A percentile compares a stretch with the other conserved stretches of the same genome.
phyloP scores from a whole-genome alignment of 2,113 vertebrate species.

The Brienomyrus brachyistius region DNA sequence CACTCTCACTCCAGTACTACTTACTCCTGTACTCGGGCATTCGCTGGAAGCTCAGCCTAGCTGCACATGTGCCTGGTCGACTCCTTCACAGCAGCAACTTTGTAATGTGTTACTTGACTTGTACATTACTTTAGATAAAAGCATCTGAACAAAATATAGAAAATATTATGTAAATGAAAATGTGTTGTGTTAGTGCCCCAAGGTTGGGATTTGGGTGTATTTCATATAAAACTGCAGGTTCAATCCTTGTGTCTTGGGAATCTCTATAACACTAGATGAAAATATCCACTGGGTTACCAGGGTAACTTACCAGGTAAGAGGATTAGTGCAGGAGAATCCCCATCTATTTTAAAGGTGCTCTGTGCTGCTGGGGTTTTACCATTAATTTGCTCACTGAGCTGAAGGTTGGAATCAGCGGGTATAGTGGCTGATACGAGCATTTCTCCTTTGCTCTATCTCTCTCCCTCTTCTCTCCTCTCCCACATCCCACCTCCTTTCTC shows the following conservation, averaged over 20 bases:
- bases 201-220: background rate
- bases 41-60: background rate
- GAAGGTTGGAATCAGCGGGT: background rate
- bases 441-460: background rate
- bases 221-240: background rate
- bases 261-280: background rate
- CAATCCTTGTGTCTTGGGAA: background rate
- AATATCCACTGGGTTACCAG: background rate
- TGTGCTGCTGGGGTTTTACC: background rate
- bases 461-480: background rate
- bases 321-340: background rate
- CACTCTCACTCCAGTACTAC: background rate
- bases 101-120: background rate
- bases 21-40: background rate
- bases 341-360: background rate
- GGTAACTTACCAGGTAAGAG: background rate
- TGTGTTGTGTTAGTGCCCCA: background rate
- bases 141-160: background rate
- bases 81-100: background rate
- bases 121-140: background rate
- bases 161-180: background rate
- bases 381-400: background rate
- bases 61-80: background rate
- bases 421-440: background rate
- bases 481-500: background rate